These are phyloP conservation scores for Pararge aegeria DNA, from an alignment of 1,140 invertebrate species.

Conservation along the genomic window DNA sequence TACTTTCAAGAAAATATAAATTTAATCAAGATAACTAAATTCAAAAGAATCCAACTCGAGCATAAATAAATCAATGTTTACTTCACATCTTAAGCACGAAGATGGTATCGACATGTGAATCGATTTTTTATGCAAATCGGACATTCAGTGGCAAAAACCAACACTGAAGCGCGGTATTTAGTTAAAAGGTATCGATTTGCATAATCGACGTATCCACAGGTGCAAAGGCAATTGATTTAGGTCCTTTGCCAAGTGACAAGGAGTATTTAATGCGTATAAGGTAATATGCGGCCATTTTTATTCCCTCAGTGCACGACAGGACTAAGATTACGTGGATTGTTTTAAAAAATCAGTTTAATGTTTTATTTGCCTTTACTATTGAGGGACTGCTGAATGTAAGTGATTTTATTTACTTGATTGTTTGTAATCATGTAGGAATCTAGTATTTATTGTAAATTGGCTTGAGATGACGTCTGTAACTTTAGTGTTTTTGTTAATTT, in stretches of 20 bases:
- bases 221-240: slow-evolving; percentile 75
- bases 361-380: slow-evolving; percentile 9
- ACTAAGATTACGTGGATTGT: background rate
- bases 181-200: slow-evolving; percentile 69
- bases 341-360: slow-evolving; percentile 11
- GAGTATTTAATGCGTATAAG: slow-evolving; percentile 52
- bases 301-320: slow-evolving; percentile 34
- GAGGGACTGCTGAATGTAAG: background rate
- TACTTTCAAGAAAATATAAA: background rate
- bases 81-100: slow-evolving; percentile 12
- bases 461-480: no score
- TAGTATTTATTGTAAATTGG: no score
- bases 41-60: background rate
- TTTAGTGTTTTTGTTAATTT: no score
- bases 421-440: no score
- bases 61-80: slow-evolving; percentile 15
- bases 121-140: slow-evolving; percentile 36
- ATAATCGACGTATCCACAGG: slow-evolving; percentile 75
- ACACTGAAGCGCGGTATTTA: slow-evolving; percentile 60
- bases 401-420: background rate
- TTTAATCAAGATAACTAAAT: background rate
- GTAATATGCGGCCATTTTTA: slow-evolving; percentile 63
- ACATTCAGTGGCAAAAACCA: slow-evolving; percentile 34
- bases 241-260: slow-evolving; percentile 57
- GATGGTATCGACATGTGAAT: slow-evolving; percentile 21